phyloP scores from a whole-genome alignment of 2,113 vertebrate genomes.

The Platichthys stellatus region DNA sequence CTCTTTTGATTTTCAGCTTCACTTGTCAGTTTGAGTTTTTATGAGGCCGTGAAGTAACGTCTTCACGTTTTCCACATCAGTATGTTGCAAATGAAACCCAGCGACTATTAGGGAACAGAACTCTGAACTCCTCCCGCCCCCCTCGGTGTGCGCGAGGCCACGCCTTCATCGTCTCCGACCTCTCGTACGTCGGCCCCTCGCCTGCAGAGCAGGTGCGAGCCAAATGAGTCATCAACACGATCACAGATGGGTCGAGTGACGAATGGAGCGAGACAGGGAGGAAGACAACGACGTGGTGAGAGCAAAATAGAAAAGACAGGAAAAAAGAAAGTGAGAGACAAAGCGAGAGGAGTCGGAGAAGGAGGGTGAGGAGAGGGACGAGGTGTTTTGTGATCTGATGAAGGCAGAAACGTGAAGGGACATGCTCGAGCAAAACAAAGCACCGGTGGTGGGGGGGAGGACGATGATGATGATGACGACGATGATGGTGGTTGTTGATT shows the following conservation, averaged over 20 bases:
- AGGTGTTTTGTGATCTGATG: conserved; percentile 38
- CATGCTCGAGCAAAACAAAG: conserved; percentile 10
- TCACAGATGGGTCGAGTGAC: conserved; percentile 56
- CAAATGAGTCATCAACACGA: conserved; percentile 69
- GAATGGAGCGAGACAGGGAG: conserved; percentile 37
- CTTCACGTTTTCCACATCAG: too few species aligned
- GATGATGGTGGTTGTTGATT: conserved; percentile 16
- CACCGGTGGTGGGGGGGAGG: background rate
- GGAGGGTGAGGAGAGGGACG: conserved; percentile 17
- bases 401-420: conserved; percentile 31
- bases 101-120: background rate
- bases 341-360: conserved; percentile 17
- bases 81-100: conserved; percentile 5
- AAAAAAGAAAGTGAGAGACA: conserved; percentile 2
- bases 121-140: background rate
- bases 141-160: conserved; percentile 10
- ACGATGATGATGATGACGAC: background rate
- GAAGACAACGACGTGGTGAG: conserved; percentile 24
- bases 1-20: too few species aligned
- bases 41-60: too few species aligned
- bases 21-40: too few species aligned
- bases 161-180: conserved; percentile 37
- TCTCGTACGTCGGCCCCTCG: conserved; percentile 27
- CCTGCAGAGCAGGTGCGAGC: conserved; percentile 72
- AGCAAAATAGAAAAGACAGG: conserved; percentile 17